A percentile compares a stretch with the other conserved stretches of the same genome.
Conservation (phyloP, 2,888 invertebrate species). For the Apomyelois bistriatella region DNA sequence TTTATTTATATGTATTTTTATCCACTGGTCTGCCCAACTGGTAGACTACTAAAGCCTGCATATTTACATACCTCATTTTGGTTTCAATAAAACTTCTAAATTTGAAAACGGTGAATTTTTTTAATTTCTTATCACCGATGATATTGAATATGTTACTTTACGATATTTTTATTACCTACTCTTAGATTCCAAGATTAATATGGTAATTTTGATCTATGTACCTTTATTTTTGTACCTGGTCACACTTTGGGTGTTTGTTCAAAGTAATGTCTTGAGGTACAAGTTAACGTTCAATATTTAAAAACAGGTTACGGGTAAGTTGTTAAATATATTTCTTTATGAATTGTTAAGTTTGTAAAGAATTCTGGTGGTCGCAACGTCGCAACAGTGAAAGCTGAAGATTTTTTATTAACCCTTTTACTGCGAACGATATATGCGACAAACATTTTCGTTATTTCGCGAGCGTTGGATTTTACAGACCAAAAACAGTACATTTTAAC, state of each 20-base stretch:
- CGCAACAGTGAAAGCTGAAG: background rate
- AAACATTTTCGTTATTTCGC: no score
- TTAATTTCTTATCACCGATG: no score
- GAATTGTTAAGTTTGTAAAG: constrained; percentile 3
- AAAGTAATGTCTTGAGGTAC: background rate
- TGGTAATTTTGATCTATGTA: background rate
- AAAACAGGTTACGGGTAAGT: background rate
- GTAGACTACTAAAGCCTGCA: no score
- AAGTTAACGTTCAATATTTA: background rate
- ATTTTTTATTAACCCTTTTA: no score
- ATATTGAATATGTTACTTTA: background rate
- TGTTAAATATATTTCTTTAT: constrained; percentile 1
- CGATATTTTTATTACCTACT: background rate
- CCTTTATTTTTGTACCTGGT: constrained; percentile 2
- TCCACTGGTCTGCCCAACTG: no score
- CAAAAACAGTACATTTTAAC: no score
- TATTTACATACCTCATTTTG: no score
- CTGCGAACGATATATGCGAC: no score
- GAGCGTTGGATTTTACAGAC: no score
- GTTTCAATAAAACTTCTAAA: no score
- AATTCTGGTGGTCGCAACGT: background rate
- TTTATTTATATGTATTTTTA: no score
- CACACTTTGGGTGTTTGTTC: background rate
- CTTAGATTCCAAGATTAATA: background rate
- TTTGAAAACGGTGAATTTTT: no score